Base-by-base conservation (phyloP, 2,113 vertebrate genomes). In the Tinamus guttatus region DNA sequence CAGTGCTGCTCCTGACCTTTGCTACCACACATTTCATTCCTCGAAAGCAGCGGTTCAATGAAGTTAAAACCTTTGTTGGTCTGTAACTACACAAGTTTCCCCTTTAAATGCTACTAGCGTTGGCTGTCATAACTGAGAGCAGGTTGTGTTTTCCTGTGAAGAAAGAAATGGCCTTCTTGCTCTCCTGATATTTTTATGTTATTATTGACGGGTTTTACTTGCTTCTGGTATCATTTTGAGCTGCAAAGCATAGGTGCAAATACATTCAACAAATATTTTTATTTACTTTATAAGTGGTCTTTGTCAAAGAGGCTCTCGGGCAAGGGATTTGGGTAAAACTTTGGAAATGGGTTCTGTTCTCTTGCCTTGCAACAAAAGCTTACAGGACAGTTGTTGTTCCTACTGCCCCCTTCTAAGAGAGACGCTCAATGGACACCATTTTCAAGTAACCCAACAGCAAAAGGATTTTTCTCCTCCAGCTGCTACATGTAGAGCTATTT, bases 21-120 rank as follows among this genome's bases (percentile, higher is more conserved):
- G 0, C 14, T 77, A 6, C 1, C 11, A 16, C 28, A 9, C 13
- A 2, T 4, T 4, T 59, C 60, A 59, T 15, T 54, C 54, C 49
- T 9, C 1, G 7, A n/a, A 85, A 54, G 76, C 70, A 38, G 36
- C n/a, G 13, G 1, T 13, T 7, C 5, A 3, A 12, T 20, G 64
- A 49, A 25, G 25, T 21, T 21, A 45, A 52, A 73, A 41, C 43
- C 27, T 21, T 6, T 12, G 14, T 40, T 60, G 38, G 78, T 17
- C 56, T 7, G 6, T 7, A 40, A 43, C 38, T 63, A 10, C n/a
- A 7, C 0, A 14, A 34, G 2, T 45, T 51, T 69, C 38, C 60
- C 63, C 5, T 52, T 65, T 59, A 16, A 16, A 20, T 49, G 59
- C 69, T 21, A 3, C 9, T n/a, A 2, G 0, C 14, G 13, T 36